A percentile compares a stretch with the other conserved stretches of the same genome.
These are phyloP conservation scores for Bradypodion ventrale DNA, from an alignment of 2,797 vertebrate genomes.

Conservation along the genomic window DNA sequence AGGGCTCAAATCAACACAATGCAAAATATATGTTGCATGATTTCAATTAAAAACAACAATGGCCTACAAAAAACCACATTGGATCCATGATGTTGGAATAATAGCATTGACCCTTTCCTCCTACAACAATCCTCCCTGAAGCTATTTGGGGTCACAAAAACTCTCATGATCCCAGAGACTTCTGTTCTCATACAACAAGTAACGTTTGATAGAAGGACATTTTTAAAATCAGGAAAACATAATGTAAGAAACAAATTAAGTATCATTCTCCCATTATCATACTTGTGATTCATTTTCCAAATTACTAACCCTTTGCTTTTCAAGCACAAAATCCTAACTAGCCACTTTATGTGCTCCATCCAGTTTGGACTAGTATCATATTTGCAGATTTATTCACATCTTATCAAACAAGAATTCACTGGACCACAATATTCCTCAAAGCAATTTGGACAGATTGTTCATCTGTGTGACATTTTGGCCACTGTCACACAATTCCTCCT, in stretches of 20 bases:
- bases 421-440: background rate
- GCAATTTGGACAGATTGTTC: background rate
- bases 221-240: background rate
- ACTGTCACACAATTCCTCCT: background rate
- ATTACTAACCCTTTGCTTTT: background rate
- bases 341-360: background rate
- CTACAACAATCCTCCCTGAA: background rate
- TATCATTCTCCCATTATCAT: background rate
- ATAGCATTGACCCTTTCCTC: background rate
- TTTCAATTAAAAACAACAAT: background rate
- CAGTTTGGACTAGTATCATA: background rate
- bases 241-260: background rate
- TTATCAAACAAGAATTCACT: background rate
- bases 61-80: background rate
- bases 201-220: background rate
- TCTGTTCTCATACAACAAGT: background rate
- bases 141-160: background rate
- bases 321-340: background rate
- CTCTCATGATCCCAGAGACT: background rate
- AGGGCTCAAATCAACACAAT: background rate
- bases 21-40: background rate
- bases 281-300: background rate
- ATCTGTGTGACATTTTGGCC: background rate
- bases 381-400: background rate
- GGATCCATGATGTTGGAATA: background rate